Percentiles rank a stretch among this genome's conserved stretches.
phyloP scores from a whole-genome alignment of 1,140 invertebrate species.

The Phymastichus coffea region DNA sequence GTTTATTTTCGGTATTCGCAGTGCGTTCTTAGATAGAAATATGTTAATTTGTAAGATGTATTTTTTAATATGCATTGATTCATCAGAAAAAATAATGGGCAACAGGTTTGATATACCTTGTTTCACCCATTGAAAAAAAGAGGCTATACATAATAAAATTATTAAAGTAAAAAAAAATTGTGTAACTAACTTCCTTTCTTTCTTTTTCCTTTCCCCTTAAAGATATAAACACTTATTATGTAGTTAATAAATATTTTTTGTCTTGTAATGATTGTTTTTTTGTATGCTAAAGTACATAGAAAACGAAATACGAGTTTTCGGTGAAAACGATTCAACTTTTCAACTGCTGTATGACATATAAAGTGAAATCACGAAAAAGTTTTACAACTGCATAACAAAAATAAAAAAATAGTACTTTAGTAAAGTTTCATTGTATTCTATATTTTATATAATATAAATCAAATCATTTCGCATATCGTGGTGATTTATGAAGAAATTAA shows the following conservation, averaged over 20 bases:
- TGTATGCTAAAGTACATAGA: background rate
- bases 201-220: background rate
- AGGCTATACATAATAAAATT: constrained; percentile 5
- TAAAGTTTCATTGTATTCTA: too few relatives aligned
- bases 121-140: background rate
- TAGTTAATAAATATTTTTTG: background rate
- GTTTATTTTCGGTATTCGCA: background rate
- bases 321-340: too few relatives aligned
- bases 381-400: too few relatives aligned
- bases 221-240: background rate
- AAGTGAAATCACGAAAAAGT: too few relatives aligned
- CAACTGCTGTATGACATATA: too few relatives aligned
- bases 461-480: too few relatives aligned
- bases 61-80: background rate
- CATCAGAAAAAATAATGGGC: background rate
- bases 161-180: constrained; percentile 7
- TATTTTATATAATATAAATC: too few relatives aligned
- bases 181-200: constrained; percentile 9
- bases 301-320: background rate
- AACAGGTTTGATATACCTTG: background rate
- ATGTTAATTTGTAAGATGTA: background rate
- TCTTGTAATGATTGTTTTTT: background rate
- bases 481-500: too few relatives aligned
- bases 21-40: background rate
- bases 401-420: too few relatives aligned